Evolutionary conservation across 2,888 invertebrate species (phyloP).

Genomic region (Lymantria monacha): DNA sequence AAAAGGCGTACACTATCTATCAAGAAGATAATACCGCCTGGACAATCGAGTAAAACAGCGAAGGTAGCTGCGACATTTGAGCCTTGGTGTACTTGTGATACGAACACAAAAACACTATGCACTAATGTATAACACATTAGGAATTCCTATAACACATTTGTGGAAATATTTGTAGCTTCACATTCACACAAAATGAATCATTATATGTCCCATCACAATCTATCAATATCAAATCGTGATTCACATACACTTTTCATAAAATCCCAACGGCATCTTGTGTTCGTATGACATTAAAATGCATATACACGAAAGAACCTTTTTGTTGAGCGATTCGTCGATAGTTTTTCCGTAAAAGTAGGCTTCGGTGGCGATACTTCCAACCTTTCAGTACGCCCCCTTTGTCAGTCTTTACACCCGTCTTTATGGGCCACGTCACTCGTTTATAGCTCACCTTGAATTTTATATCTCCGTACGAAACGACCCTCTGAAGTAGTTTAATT

Average conservation of each 20-base stretch:
- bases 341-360: conserved; percentile 51
- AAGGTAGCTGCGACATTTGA: conserved; percentile 58
- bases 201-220: neutral
- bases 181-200: neutral
- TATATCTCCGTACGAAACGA: conserved; percentile 19
- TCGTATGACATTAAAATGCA: conserved; percentile 52
- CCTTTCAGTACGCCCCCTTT: conserved; percentile 31
- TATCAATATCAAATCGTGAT: neutral
- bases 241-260: conserved; percentile 12
- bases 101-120: conserved; percentile 53
- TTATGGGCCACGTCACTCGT: conserved; percentile 48
- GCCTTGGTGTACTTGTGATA: conserved; percentile 48
- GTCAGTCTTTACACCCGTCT: conserved; percentile 38
- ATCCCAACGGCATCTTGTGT: conserved; percentile 42
- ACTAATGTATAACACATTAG: conserved; percentile 12
- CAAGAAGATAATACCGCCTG: conserved; percentile 77
- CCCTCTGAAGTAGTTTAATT: conserved; percentile 18
- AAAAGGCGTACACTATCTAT: conserved; percentile 77
- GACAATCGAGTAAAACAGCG: conserved; percentile 56
- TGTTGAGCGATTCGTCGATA: conserved; percentile 28
- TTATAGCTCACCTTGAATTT: conserved; percentile 55
- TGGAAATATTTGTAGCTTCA: neutral
- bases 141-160: neutral
- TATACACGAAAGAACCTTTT: conserved; percentile 34
- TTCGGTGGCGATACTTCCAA: conserved; percentile 44